Evolutionary conservation across 2,888 invertebrate genomes (phyloP), one percentile per base, ranked within the genome.

Genomic region (Blastobasis adustella): DNA sequence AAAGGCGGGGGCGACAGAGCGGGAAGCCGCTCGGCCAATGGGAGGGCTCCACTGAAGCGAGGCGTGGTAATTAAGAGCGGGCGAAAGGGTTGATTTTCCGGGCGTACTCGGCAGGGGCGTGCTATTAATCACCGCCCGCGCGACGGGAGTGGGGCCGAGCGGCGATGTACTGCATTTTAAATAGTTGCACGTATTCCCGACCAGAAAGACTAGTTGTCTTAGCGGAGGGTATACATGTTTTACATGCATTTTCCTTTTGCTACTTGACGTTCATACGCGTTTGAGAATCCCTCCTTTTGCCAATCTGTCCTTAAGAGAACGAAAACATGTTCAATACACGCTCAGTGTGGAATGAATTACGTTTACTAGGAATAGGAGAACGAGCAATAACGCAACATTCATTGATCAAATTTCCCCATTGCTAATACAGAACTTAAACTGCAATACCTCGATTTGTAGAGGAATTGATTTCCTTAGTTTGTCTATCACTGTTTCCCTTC

Each of bases 61-160:
- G 86, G 83, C 85, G 88, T 83, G 82, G 87, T 88, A 88, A 88
- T 88, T 88, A 88, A 85, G 76, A 84, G 73, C 59, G 61, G 39
- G 65, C 74, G 73, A 85, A 88, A 87, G 88, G 88, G 88, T 88
- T 87, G 82, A 81, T 87, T 87, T 85, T 76, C 86, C 85, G 79
- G 80, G 79, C 81, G 79, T 76, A 63, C 62, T 58, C 54, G 52
- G n/a, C 71, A 71, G 66, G 65, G 76, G 75, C 79, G 84, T 75
- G 71, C 76, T 72, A 82, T 84, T 85, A 82, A 83, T 85, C 80
- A 80, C 73, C 63, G 67, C 64, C 68, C 55, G 66, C 58, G 56
- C 60, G 67, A 64, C 42, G 73, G 73, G 75, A 71, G 74, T 71
- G 72, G 66, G 71, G 53, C 54, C 47, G 62, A 51, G 59, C 67